Evolutionary conservation across 1,140 invertebrate species (phyloP), one percentile per base, ranked within the genome.

Genomic region (Ceratina japonica): DNA sequence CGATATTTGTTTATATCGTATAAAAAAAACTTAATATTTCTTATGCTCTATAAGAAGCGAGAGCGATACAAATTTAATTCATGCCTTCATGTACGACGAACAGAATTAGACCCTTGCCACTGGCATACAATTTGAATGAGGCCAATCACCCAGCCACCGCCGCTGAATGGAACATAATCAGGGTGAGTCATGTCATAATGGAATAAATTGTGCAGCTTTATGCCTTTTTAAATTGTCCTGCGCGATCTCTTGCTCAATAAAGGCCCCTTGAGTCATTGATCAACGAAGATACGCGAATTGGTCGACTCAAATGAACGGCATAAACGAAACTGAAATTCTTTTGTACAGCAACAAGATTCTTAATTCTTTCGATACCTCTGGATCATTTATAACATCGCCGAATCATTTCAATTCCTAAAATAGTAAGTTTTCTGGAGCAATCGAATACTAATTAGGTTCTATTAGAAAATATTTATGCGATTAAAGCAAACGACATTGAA

Each of bases 81-180:
- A 64, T 24, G 18, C 62, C 18, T 49, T 75, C 22, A 20, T 59
- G 49, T 68, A 69, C 61, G 24, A 62, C 27, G 72, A 61, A 44
- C 63, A 37, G 69, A 75, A 75, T 75, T 80, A 75, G 72, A 80
- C 58, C 49, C 49, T 65, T 68, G 37, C 63, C 64, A 74, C 71
- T 79, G 37, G 62, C 37, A 74, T 79, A 59, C 62, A 65, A 79
- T 79, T 74, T 79, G 70, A 74, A 73, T 74, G 63, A 73, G 77
- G 70, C 77, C 77, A 73, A 73, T 79, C 77, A 79, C 70, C 77
- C 71, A 74, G 77, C 44, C 52, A 74, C 71, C 71, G 71, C 54
- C 70, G 74, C 52, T 74, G 77, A 73, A 79, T 79, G 77, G 72
- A 61, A 68, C 63, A 69, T 73, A 80, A 75, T 75, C 71, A 75